Evolutionary conservation across 2,113 vertebrate species (phyloP).

Genomic region (Anarhynchus alexandrinus): DNA sequence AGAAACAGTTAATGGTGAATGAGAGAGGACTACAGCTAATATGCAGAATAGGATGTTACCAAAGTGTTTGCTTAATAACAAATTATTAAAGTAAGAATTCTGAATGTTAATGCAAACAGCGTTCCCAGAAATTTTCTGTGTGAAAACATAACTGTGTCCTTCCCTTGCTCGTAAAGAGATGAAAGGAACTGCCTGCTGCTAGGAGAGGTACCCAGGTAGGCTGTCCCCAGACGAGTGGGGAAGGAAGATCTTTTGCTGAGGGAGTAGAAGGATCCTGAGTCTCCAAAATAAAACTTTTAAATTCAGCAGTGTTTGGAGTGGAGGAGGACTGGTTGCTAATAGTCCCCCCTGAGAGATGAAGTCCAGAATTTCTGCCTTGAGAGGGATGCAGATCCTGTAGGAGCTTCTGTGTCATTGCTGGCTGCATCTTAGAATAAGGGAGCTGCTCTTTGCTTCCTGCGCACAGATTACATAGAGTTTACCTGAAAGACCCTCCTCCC

Average conservation of each 20-base stretch:
- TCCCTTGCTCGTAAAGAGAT: neutral
- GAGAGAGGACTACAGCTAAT: neutral
- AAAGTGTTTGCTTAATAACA: neutral
- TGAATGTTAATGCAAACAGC: neutral
- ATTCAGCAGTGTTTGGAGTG: neutral
- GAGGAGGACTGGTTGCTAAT: neutral
- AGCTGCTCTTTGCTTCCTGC: neutral
- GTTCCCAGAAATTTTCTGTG: neutral
- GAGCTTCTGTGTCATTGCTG: accelerated
- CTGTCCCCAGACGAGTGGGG: neutral
- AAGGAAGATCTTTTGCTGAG: neutral
- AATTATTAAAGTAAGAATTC: neutral
- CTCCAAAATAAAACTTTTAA: neutral
- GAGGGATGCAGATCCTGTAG: neutral
- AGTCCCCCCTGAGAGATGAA: neutral
- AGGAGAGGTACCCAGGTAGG: neutral
- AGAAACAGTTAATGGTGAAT: neutral
- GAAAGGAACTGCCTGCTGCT: neutral
- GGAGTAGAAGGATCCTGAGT: neutral
- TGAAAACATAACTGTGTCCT: neutral
- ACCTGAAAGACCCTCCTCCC: neutral
- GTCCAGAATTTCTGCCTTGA: neutral
- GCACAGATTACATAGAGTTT: neutral
- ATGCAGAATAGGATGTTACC: neutral
- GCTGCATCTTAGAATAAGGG: neutral